phyloP scores from a whole-genome alignment of 2,797 vertebrate genomes.

The Enteromius unitaeniatus region DNA sequence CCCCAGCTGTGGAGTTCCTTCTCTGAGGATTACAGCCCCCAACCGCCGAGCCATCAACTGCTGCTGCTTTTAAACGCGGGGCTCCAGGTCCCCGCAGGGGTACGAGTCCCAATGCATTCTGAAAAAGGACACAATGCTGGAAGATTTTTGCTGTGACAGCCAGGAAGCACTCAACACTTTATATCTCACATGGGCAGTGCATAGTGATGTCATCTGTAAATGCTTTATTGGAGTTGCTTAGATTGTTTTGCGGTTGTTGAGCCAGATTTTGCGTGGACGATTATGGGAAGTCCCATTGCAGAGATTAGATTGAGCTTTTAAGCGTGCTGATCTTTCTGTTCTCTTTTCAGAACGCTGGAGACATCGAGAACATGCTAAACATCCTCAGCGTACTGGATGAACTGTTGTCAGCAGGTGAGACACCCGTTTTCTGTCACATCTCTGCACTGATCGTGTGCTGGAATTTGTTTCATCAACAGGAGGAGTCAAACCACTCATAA shows the following conservation, averaged over 20 bases:
- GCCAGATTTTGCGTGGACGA: not conserved
- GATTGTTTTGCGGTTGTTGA: conserved; percentile 19
- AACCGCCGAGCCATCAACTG: conserved; percentile 19
- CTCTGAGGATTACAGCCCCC: conserved; percentile 27
- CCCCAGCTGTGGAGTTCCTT: conserved; percentile 49
- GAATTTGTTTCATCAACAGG: not conserved
- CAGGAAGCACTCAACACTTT: conserved; percentile 40
- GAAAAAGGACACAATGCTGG: conserved; percentile 9
- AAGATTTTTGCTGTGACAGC: conserved; percentile 13
- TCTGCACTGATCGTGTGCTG: not conserved
- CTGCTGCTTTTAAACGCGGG: conserved; percentile 43
- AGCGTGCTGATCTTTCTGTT: conserved; percentile 25
- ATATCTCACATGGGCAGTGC: not conserved
- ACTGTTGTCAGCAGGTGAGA: conserved; percentile 88
- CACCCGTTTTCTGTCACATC: not conserved
- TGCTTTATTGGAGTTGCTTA: conserved; percentile 25
- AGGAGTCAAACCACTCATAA: not conserved
- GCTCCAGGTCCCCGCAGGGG: not conserved
- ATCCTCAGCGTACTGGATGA: conserved; percentile 86
- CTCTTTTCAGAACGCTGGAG: conserved; percentile 79
- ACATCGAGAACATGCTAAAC: conserved; percentile 81
- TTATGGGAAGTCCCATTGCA: not conserved
- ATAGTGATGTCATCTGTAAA: conserved; percentile 12
- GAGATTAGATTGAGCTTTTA: not conserved
- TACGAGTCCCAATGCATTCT: conserved; percentile 5